phyloP scores from a whole-genome alignment of 2,888 invertebrate genomes.

The Chrysomela aeneicollis region DNA sequence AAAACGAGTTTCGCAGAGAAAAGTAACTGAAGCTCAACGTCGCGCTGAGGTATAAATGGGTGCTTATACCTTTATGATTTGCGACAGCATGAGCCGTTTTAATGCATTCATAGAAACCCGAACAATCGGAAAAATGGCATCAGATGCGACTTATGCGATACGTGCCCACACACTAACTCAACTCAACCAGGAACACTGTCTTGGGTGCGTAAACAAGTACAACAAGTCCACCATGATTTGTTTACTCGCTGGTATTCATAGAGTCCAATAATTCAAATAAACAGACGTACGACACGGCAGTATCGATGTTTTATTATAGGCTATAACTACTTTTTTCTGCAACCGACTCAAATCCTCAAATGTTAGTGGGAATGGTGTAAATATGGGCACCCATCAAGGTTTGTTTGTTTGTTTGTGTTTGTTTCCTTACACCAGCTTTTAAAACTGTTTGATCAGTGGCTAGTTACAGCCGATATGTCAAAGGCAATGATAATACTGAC shows the following conservation, averaged over 20 bases:
- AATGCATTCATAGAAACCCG: slow-evolving; percentile 7
- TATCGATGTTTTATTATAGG: too few relatives aligned
- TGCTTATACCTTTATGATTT: slow-evolving; percentile 7
- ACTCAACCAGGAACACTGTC: neutral
- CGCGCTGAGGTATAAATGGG: neutral
- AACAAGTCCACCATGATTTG: neutral
- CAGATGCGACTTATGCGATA: neutral
- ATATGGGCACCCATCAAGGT: too few relatives aligned
- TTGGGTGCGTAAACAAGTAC: neutral
- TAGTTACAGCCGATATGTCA: too few relatives aligned
- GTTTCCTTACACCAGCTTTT: too few relatives aligned
- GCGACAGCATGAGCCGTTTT: neutral
- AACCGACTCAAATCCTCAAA: too few relatives aligned
- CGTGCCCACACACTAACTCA: neutral
- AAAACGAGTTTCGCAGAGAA: slow-evolving; percentile 39
- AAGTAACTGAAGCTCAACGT: slow-evolving; percentile 16
- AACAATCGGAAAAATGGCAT: neutral
- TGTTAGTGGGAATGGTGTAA: too few relatives aligned
- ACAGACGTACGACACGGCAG: too few relatives aligned
- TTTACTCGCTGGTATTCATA: neutral
- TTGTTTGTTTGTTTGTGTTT: too few relatives aligned
- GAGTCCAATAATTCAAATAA: too few relatives aligned
- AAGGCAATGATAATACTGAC: too few relatives aligned
- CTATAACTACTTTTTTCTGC: too few relatives aligned
- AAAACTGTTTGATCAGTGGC: too few relatives aligned